These are phyloP conservation scores for Myripristis jacobus DNA, from an alignment of 2,797 vertebrate species.

Conservation along the genomic window DNA sequence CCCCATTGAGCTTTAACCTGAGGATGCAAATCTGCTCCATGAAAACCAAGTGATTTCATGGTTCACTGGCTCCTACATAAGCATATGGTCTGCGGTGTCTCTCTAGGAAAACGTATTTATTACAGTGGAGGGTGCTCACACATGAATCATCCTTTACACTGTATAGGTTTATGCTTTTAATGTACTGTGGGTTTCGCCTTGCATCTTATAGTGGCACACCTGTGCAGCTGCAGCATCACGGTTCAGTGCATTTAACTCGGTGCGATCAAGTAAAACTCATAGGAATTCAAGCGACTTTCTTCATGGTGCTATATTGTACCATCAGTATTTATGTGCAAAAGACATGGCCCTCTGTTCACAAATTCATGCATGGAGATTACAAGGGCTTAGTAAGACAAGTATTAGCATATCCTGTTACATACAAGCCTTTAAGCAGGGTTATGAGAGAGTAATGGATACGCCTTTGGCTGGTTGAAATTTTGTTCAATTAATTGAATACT, in stretches of 20 bases:
- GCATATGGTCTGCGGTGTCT: slow-evolving; percentile 59
- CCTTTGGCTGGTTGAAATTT: slow-evolving; percentile 46
- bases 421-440: slow-evolving; percentile 68
- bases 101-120: slow-evolving; percentile 50
- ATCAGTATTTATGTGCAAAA: slow-evolving; percentile 54
- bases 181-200: background rate
- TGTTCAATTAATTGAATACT: slow-evolving; percentile 60
- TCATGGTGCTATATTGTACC: slow-evolving; percentile 39
- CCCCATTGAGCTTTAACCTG: slow-evolving; percentile 78
- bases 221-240: slow-evolving; percentile 3
- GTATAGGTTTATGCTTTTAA: slow-evolving; percentile 41
- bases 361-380: slow-evolving; percentile 78
- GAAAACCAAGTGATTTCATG: slow-evolving; percentile 78
- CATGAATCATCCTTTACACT: slow-evolving; percentile 57
- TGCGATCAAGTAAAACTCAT: slow-evolving; percentile 31
- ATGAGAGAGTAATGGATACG: slow-evolving; percentile 56
- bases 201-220: background rate
- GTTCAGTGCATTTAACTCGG: slow-evolving; percentile 13
- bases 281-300: slow-evolving; percentile 24
- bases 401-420: slow-evolving; percentile 73
- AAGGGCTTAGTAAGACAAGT: slow-evolving; percentile 72
- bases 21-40: slow-evolving; percentile 71
- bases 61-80: slow-evolving; percentile 64
- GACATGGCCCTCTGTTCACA: slow-evolving; percentile 61
- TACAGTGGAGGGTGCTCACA: slow-evolving; percentile 21